These are phyloP conservation scores for Eumaeus atala DNA, from an alignment of 1,140 invertebrate species.

Conservation along the genomic window DNA sequence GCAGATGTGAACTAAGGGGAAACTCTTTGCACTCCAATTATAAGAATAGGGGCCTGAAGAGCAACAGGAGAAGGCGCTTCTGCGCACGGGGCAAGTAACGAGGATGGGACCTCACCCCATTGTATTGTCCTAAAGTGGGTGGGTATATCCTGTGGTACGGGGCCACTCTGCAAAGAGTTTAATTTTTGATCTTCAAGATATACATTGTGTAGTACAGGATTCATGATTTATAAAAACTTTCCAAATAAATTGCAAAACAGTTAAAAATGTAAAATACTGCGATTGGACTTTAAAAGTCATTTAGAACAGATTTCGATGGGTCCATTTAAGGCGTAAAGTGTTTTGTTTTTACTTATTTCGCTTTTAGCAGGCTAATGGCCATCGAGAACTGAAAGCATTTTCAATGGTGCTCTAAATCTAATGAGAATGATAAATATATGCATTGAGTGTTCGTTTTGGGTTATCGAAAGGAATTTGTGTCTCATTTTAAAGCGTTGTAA, in stretches of 20 bases:
- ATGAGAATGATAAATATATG: conserved; percentile 9
- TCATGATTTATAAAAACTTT: not conserved
- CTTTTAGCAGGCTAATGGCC: conserved; percentile 10
- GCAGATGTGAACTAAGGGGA: too few relatives aligned
- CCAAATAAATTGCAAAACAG: conserved; percentile 2
- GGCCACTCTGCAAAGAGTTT: too few relatives aligned
- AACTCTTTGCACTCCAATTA: too few relatives aligned
- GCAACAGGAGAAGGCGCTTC: too few relatives aligned
- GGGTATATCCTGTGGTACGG: too few relatives aligned
- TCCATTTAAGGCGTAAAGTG: conserved; percentile 5
- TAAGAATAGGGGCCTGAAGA: too few relatives aligned
- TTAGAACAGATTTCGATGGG: not conserved
- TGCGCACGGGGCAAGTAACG: too few relatives aligned
- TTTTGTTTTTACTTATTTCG: conserved; percentile 7
- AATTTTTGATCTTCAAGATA: too few relatives aligned
- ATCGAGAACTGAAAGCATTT: not conserved
- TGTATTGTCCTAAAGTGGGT: too few relatives aligned
- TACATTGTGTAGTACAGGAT: too few relatives aligned
- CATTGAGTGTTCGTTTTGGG: not conserved
- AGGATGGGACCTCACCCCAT: too few relatives aligned
- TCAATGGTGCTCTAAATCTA: conserved; percentile 5
- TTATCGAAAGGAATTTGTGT: not conserved
- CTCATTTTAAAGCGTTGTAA: too few relatives aligned
- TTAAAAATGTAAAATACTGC: not conserved
- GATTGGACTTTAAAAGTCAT: conserved; percentile 4